A percentile compares a stretch with the other conserved stretches of the same genome.
These are phyloP conservation scores for Liolophura sinensis DNA, from an alignment of 1,140 invertebrate species.

Conservation along the genomic window DNA sequence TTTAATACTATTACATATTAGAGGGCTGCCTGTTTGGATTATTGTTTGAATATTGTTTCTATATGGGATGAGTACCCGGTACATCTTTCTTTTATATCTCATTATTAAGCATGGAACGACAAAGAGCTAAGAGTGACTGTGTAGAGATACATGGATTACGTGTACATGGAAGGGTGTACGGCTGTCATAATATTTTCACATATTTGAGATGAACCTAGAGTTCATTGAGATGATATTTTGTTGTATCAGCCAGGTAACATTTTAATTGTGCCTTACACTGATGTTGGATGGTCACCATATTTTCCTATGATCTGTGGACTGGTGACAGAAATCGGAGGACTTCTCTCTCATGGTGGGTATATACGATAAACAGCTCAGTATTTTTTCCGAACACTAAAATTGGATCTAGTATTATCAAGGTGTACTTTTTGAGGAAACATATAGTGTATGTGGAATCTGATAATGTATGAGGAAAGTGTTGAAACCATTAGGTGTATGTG, in stretches of 20 bases:
- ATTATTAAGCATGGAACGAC: no score
- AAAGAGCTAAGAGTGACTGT: no score
- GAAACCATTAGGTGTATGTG: no score
- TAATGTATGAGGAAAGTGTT: no score
- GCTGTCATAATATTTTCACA: no score
- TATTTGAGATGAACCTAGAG: not conserved
- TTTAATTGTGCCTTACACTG: constrained; percentile 77
- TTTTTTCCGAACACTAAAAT: not conserved
- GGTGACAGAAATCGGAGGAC: constrained; percentile 82
- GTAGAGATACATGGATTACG: no score
- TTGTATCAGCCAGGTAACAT: constrained; percentile 69
- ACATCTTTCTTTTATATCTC: no score
- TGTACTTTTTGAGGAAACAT: not conserved
- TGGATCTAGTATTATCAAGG: not conserved
- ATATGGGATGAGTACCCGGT: no score
- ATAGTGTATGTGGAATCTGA: not conserved
- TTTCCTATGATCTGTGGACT: constrained; percentile 80
- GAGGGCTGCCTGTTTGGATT: no score
- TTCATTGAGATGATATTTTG: not conserved
- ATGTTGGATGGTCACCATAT: constrained; percentile 87
- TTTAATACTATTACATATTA: no score
- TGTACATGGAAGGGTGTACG: no score
- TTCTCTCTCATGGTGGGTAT: constrained; percentile 77
- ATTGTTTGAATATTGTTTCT: no score
- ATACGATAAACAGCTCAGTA: not conserved